Base-by-base conservation (phyloP, 2,888 invertebrate genomes). In the Perdita meconis region DNA sequence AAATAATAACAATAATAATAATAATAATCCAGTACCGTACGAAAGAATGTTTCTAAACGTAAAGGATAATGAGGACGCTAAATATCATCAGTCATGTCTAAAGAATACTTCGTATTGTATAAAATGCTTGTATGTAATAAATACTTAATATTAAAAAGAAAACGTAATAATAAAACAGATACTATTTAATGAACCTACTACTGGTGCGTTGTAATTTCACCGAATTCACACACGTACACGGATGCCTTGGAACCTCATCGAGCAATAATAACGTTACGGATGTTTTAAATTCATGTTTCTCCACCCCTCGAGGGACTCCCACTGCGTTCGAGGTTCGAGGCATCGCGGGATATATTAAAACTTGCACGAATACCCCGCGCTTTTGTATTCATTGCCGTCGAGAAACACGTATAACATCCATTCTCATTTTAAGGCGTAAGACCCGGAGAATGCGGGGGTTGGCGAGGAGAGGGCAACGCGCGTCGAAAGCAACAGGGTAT, bases 1-100 rank as follows among this genome's bases (percentile, higher is more conserved):
- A 77, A 81, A 71, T 77, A 77, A 78, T 71, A 80, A 80, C 72
- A 78, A 78, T 57, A 73, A 79, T 68, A 67, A 78, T 38, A 72
- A 73, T 79, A 72, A 79, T 77, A 65, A 72, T 79, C 70, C 80
- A 80, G 77, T 82, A 82, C 82, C 47, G 82, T 82, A 82, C 70
- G 82, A 82, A 82, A 71, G 80, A 80, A 79, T 78, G 71, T 82
- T 82, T 82, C 82, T 82, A 80, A 82, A 80, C 78, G 80, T 82
- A 78, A 66, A 67, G 47, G 74, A 74, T 77, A 80, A 64, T 80
- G 72, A 77, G 76, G 80, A 84, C 75, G 84, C 71, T 83, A 84
- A 84, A 84, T 82, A 84, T 84, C 78, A 84, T 78, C 84, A 81
- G 80, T 84, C 85, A 78, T 79, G 82, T 84, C 81, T 84, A 82